Base-by-base conservation (phyloP, 2,797 vertebrate genomes). In the Mus minutoides region DNA sequence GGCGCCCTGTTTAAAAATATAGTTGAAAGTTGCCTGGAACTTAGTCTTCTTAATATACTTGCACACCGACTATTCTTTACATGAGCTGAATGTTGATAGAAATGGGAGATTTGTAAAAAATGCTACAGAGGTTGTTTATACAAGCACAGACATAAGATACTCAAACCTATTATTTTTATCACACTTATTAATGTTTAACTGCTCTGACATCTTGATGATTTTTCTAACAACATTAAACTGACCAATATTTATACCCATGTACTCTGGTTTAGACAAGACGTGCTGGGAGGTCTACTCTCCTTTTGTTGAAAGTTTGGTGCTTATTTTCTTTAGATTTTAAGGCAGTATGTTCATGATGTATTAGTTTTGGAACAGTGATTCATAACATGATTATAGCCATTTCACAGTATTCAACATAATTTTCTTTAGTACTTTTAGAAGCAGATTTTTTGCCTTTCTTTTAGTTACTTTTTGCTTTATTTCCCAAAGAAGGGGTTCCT, bases 171-270 rank as follows among this genome's bases (percentile, higher is more conserved):
- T 49, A 95, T 95, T 97, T 96, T 49, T 88, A 95, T 94, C 54
- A 93, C 77, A 92, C 62, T 96, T 96, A 95, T 84, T 94, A 88
- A 69, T 95, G 76, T 95, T 96, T 97, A 93, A 93, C 80, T 92
- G 6, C 64, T 88, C 37, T 97, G 87, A 89, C 62, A 95, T 88
- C n/a, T 94, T 94, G 83, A 64, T 96, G 78, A 91, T 92, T 94
- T 96, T 93, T 93, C 85, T 92, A 94, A 96, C 71, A 94, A 77
- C 78, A 71, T 90, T 92, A 77, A 94, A 64, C 40, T 56, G 86
- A 94, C 73, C 24, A 89, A 84, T 96, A 92, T 95, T 96, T 96
- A 92, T 91, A 91, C 78, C 62, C 40, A n/a, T 77, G 84, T 62
- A 89, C 64, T 92, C 8, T 54, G 84, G 71, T 95, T 95, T 94